Base-by-base conservation (phyloP, 2,113 vertebrate species). In the Pipra filicauda region DNA sequence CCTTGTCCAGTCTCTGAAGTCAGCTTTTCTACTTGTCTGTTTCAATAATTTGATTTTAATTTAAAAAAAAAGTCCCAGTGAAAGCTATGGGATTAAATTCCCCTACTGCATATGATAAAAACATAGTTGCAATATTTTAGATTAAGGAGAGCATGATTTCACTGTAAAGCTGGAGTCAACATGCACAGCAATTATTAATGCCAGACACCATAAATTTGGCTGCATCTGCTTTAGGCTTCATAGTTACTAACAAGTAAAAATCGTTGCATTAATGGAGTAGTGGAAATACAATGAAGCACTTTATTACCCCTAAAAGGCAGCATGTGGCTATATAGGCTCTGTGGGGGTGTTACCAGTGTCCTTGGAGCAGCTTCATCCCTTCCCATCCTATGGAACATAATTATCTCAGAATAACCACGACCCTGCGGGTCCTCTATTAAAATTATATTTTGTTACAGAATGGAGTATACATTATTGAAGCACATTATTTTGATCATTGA, bases 301-400 rank as follows among this genome's bases (percentile, higher is more conserved):
- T 97, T 91, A 96, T 98, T 97, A 95, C 95, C 93, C 90, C 87
- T 97, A 76, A 96, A 97, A 98, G 95, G 95, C 95, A 96, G 33
- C 87, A n/a, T 95, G 95, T 96, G 88, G 90, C 76, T 39, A 91
- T 75, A 87, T 33, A 89, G 93, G 79, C 91, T 96, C 96, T 66
- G 33, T 44, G 74, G 95, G 95, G 96, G 35, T 94, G 57, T 57
- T 90, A 86, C 81, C 92, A 90, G 3, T 92, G 87, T 44, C 73
- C 72, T 88, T 90, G 93, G 87, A 91, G 81, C 43, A 93, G 64
- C 88, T 96, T 80, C 57, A 37, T 31, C 76, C 57, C 31, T 77
- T 75, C 95, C 37, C 92, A 91, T 96, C 88, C 91, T 77, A 30
- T 91, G 90, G 70, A 70, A 89, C 55, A 16, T 91, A 94, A 97